Conservation (phyloP, 2,113 vertebrate species). For the Anhinga rufa region DNA sequence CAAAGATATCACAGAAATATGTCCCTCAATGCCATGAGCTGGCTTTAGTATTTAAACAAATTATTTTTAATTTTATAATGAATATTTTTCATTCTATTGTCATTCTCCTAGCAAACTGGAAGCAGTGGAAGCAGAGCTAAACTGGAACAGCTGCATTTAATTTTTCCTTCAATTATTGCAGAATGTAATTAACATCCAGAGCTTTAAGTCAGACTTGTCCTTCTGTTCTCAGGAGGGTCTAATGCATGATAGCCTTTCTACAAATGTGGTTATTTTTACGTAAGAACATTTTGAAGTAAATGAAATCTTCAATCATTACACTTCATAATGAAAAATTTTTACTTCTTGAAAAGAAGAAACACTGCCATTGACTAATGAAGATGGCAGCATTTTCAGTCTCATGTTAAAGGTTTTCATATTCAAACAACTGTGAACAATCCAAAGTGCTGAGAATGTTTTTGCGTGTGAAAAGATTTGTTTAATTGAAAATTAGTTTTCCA, state of each 20-base stretch:
- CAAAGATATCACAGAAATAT: neutral
- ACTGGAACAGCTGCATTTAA: neutral
- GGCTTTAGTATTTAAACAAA: neutral
- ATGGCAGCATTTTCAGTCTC: neutral
- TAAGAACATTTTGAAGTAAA: neutral
- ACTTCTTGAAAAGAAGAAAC: neutral
- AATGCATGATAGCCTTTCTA: neutral
- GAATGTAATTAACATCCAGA: neutral
- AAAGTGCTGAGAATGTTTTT: neutral
- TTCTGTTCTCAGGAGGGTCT: neutral
- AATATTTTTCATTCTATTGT: neutral
- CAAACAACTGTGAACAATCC: neutral
- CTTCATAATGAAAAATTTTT: neutral
- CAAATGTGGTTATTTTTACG: neutral
- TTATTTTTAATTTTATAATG: neutral
- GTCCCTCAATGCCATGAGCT: neutral
- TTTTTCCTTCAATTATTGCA: neutral
- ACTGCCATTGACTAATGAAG: neutral
- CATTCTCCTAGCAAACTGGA: neutral
- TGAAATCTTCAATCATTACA: neutral
- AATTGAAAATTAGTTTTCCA: neutral
- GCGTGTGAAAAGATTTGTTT: neutral
- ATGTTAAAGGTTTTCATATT: neutral
- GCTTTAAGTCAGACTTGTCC: neutral
- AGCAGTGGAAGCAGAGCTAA: neutral